Evolutionary conservation across 2,113 vertebrate genomes (phyloP), one percentile per base, ranked within the genome.

Genomic region (Atherinomorus stipes): DNA sequence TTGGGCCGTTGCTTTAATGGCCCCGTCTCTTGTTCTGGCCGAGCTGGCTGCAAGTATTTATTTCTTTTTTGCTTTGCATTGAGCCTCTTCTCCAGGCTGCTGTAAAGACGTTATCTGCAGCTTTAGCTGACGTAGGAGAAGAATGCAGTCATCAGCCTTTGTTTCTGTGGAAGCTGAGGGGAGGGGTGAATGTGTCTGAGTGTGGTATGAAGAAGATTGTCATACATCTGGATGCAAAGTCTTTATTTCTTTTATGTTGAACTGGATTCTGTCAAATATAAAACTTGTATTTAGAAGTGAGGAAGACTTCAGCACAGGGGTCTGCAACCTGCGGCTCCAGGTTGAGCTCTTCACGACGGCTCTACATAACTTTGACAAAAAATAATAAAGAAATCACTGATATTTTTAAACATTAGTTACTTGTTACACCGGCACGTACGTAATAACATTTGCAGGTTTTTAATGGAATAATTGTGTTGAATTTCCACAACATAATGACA

Each of bases 81-180:
- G 22, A 51, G 62, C 11, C 28, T 13, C 62, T 67, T 75, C n/a
- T 69, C 26, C 37, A 6, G n/a, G n/a, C n/a, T 68, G 85, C 85
- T 82, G 65, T 89, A 90, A 92, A 90, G 83, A 64, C 34, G 59
- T 81, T 89, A 90, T 92, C 88, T 85, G 72, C 81, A 63, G 31
- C 71, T 81, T 86, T 67, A 85, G 81, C 78, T 69, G 54, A 74
- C 45, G 71, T 70, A 57, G 54, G 73, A 85, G 81, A 83, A 83
- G 88, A 92, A 91, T 90, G 84, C 66, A 44, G 76, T 64, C 74
- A 86, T 85, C 65, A 86, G 80, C 71, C 88, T 87, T 90, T 90
- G 89, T 90, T 79, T 86, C 64, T 80, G 58, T 62, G 79, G 73
- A 54, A 47, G 74, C 56, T 76, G 37, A 70, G 49, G 31, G 56